Base-by-base conservation (phyloP, 2,888 invertebrate species). In the Drosophila yooni region DNA sequence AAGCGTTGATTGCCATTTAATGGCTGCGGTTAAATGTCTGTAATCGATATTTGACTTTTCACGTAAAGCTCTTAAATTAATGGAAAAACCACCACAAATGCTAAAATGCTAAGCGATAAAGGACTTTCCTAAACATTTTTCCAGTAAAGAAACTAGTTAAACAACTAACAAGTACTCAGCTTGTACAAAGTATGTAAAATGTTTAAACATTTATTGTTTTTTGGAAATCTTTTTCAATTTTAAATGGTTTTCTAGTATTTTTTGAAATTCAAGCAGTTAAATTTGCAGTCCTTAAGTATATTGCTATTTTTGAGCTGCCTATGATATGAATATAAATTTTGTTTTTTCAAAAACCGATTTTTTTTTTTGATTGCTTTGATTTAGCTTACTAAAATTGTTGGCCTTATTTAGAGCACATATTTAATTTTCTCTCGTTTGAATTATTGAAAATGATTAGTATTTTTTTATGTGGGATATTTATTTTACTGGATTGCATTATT, bases 1-100 rank as follows among this genome's bases (percentile, higher is more conserved):
- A 76, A 79, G 67, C 68, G 65, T 68, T 86, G 84, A 84, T 86
- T 84, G 83, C 82, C 86, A 79, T 82, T 86, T 86, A 86, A 83
- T 75, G 62, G 74, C 68, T 69, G 57, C 63, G 61, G 63, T 67
- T 70, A 74, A 81, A 77, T 75, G 74, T 33, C 74, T 75, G 81
- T 73, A 86, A 84, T 83, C 74, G 83, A 82, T 86, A 84, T 82
- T 68, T 71, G 76, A 78, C 74, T 68, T 66, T 62, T n/a, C 50
- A 27, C 62, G 33, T 15, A 68, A 62, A 65, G 71, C 79, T 83
- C 70, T 71, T 78, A 74, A 78, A 61, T 46, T 70, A 74, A 77
- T 79, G 80, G 72, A 70, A 82, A 70, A 74, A 51, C 25, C 61
- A 65, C 54, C 21, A 53, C 38, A 66, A 65, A 43, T 25, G 31